Evolutionary conservation across 2,797 vertebrate genomes (phyloP).

Genomic region (Pogonophryne albipinna): DNA sequence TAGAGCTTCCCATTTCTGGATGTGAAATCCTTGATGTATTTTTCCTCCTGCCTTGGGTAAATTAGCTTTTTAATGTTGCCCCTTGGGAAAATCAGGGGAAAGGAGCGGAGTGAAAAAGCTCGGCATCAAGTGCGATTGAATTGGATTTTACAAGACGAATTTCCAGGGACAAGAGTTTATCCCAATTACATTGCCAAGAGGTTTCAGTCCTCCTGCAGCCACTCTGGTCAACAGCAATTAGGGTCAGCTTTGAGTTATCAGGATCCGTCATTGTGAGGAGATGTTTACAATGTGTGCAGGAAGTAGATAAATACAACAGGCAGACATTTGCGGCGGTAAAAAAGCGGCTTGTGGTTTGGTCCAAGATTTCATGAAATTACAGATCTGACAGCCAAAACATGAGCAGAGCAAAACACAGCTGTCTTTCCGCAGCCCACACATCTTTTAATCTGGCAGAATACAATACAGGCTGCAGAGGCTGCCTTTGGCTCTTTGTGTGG

Average conservation of each 20-base stretch:
- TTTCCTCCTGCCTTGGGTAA: conserved; percentile 64
- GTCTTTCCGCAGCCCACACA: conserved; percentile 62
- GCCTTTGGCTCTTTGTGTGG: conserved; percentile 56
- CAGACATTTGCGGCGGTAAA: conserved; percentile 50
- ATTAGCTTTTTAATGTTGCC: conserved; percentile 71
- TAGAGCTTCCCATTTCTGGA: conserved; percentile 53
- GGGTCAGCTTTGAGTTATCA: conserved; percentile 71
- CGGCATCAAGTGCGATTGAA: conserved; percentile 81
- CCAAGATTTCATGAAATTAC: conserved; percentile 65
- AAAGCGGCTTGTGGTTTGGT: conserved; percentile 46
- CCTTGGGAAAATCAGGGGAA: conserved; percentile 64
- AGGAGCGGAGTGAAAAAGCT: conserved; percentile 69
- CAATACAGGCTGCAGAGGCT: conserved; percentile 46
- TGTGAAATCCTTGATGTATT: conserved; percentile 76
- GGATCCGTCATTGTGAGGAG: conserved; percentile 57
- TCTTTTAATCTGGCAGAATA: conserved; percentile 67
- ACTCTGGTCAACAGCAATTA: conserved; percentile 79
- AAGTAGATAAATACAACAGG: conserved; percentile 62
- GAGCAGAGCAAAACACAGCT: conserved; percentile 63
- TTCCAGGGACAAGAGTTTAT: conserved; percentile 79
- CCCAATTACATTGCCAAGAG: conserved; percentile 78
- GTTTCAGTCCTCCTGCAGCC: conserved; percentile 66
- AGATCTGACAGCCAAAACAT: conserved; percentile 68
- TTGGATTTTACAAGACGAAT: conserved; percentile 84
- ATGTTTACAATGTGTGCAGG: conserved; percentile 66